These are phyloP conservation scores for Habroteleia sp. DNA, from an alignment of 2,888 invertebrate species.

Conservation along the genomic window DNA sequence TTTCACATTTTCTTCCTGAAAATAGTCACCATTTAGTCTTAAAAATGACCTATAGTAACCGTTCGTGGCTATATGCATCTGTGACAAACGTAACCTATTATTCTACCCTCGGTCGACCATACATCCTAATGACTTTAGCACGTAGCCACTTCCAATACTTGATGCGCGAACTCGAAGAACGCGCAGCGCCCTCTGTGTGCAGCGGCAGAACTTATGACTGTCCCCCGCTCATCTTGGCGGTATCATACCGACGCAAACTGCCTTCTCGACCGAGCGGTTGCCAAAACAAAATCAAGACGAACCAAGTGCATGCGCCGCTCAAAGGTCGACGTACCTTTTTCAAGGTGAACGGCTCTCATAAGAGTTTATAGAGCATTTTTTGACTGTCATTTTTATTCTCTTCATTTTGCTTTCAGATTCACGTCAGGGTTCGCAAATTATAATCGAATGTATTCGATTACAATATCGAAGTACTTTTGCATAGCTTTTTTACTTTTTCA, in stretches of 20 bases:
- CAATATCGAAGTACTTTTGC: slow-evolving; percentile 5
- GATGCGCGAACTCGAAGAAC: slow-evolving; percentile 1
- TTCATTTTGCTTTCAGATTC: slow-evolving; percentile 32
- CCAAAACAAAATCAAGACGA: slow-evolving; percentile 63
- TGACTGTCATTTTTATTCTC: slow-evolving; percentile 57
- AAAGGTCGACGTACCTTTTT: slow-evolving; percentile 74
- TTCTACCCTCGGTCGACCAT: slow-evolving; percentile 67
- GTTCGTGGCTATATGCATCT: no score
- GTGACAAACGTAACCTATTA: slow-evolving; percentile 41
- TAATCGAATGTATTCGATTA: slow-evolving; percentile 33
- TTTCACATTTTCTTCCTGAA: no score
- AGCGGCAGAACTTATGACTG: neutral
- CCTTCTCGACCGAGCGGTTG: slow-evolving; percentile 61
- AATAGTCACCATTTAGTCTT: no score
- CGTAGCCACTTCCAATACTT: slow-evolving; percentile 65
- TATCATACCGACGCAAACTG: slow-evolving; percentile 11
- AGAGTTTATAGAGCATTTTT: slow-evolving; percentile 73
- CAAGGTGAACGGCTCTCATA: slow-evolving; percentile 75
- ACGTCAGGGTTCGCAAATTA: slow-evolving; percentile 9
- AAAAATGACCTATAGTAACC: no score
- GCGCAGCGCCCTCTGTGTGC: slow-evolving; percentile 43
- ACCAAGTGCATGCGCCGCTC: slow-evolving; percentile 68
- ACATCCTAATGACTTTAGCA: slow-evolving; percentile 67
- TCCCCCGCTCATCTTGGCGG: neutral
- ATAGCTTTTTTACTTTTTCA: no score